A percentile compares a stretch with the other conserved stretches of the same genome.
phyloP scores from a whole-genome alignment of 1,140 invertebrate genomes.

The Helicoverpa zea region DNA sequence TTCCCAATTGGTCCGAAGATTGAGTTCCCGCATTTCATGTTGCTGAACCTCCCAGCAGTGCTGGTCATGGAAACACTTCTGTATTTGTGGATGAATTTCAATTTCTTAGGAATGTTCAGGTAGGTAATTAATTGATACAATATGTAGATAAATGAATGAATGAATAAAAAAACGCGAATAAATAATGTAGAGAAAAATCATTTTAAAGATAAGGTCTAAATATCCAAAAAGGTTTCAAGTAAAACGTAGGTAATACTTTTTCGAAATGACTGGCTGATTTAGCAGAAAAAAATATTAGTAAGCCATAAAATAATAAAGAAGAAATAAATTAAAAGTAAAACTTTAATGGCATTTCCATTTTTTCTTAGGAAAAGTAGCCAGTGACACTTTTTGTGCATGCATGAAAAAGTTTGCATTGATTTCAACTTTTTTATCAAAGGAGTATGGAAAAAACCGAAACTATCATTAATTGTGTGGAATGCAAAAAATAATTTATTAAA shows the following conservation, averaged over 20 bases:
- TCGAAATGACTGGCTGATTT: neutral
- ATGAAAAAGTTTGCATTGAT: neutral
- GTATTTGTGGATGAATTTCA: conserved; percentile 87
- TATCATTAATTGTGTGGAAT: no score
- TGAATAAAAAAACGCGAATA: neutral
- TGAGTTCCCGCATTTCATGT: conserved; percentile 86
- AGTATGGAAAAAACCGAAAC: no score
- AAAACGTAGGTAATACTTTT: neutral
- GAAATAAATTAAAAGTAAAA: neutral
- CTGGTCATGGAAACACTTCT: conserved; percentile 87
- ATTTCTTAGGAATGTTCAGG: conserved; percentile 87
- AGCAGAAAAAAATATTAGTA: neutral
- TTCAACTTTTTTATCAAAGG: no score
- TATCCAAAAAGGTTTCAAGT: neutral
- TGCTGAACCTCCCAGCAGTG: conserved; percentile 85
- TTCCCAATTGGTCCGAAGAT: conserved; percentile 72
- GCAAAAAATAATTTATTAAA: neutral
- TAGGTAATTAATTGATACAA: conserved; percentile 24
- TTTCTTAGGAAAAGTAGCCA: neutral
- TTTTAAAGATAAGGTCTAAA: neutral
- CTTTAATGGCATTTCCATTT: neutral
- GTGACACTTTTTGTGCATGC: neutral
- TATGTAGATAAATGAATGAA: no score
- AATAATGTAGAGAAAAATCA: neutral
- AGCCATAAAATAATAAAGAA: neutral